Base-by-base conservation (phyloP, 1,140 invertebrate genomes). In the Pissodes strobi region DNA sequence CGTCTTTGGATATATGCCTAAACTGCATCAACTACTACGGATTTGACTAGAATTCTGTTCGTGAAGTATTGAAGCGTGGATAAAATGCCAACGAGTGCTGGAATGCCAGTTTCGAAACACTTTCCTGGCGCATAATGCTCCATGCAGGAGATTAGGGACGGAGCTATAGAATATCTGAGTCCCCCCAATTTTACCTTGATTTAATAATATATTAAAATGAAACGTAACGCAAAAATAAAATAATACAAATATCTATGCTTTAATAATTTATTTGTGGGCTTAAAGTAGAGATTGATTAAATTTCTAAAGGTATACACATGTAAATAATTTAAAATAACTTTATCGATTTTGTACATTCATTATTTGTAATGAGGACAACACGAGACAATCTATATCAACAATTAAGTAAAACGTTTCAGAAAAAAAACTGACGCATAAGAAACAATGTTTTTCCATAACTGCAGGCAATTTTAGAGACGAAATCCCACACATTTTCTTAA, bases 221-320 rank as follows among this genome's bases (percentile, higher is more conserved):
- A n/a, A n/a, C n/a, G n/a, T n/a, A n/a, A n/a, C n/a, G n/a, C n/a
- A 15, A 22, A 56, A 64, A 46, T 25, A 34, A 56, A 64, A 56
- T 13, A n/a, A 27, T 41, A 2, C 30, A 37, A 15, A 38, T 48
- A 25, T 10, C 9, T 61, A 56, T 62, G 45, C 34, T 30, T 55
- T 68, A 45, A 59, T 62, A 45, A 64, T 63, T 68, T 69, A 64
- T 67, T 66, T 69, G 69, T 68, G 69, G 64, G 59, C 56, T 58
- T 34, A 53, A 56, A 64, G 34, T 17, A 60, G 38, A 52, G 48
- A 27, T n/a, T 58, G 57, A 60, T 48, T 51, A 51, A 60, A 34
- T 19, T 41, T 60, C 57, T 61, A 61, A 51, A 61, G 27, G 48
- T 62, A 55, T 62, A 62, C 60, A 53, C 37, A 48, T 19, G 41